These are phyloP conservation scores for Empidonax alnorum DNA, from an alignment of 2,113 vertebrate species.

Conservation along the genomic window DNA sequence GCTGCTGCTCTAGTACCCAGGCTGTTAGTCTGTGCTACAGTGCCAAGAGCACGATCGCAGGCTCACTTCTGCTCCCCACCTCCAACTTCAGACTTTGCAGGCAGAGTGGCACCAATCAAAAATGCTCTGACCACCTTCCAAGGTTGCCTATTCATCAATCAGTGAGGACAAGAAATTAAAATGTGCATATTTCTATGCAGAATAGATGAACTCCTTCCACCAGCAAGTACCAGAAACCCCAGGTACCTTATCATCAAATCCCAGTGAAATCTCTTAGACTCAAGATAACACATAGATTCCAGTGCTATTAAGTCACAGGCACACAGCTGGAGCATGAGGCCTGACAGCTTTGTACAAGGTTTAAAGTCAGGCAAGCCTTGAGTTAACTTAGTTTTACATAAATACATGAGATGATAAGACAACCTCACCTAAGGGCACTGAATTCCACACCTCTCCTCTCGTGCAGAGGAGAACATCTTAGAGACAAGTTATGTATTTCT, in stretches of 20 bases:
- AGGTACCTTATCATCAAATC: background rate
- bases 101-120: background rate
- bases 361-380: background rate
- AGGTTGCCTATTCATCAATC: background rate
- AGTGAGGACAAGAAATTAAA: background rate
- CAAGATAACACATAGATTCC: background rate
- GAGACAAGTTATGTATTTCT: background rate
- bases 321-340: background rate
- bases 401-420: background rate
- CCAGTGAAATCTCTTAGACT: background rate
- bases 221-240: background rate
- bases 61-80: background rate
- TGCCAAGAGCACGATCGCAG: background rate
- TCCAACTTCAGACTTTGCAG: background rate
- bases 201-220: background rate
- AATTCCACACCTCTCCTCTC: background rate
- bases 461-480: background rate
- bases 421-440: background rate
- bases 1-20: background rate
- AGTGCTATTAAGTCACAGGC: background rate
- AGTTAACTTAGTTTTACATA: background rate
- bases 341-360: background rate
- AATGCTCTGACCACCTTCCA: fast-evolving
- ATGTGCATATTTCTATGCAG: background rate
- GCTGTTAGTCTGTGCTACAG: background rate